phyloP scores from a whole-genome alignment of 2,888 invertebrate species.

The Mimachlamys varia region DNA sequence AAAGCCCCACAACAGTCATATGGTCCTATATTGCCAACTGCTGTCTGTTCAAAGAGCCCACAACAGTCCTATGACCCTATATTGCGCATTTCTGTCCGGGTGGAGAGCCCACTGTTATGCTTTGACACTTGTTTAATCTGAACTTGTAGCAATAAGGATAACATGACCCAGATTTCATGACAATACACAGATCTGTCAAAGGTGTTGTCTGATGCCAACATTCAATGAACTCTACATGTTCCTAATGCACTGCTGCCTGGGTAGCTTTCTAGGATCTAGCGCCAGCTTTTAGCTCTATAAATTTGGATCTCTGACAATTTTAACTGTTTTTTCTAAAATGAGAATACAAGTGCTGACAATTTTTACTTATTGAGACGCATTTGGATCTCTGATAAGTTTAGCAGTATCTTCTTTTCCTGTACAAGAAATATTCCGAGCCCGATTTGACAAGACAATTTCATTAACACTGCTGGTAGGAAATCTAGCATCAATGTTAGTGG shows the following conservation, averaged over 20 bases:
- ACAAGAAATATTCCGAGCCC: not conserved
- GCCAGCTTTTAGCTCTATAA: not conserved
- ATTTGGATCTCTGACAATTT: constrained; percentile 24
- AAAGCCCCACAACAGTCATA: too few species aligned
- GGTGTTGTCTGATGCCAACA: not conserved
- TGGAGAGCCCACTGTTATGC: too few species aligned
- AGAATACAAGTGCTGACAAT: not conserved
- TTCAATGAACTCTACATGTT: not conserved
- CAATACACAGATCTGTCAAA: not conserved
- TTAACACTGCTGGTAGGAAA: not conserved
- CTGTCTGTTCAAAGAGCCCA: too few species aligned
- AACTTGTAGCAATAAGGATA: not conserved
- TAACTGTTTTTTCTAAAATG: not conserved
- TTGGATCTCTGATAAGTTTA: not conserved
- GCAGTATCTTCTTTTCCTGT: not conserved
- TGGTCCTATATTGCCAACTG: too few species aligned
- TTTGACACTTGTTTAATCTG: too few species aligned
- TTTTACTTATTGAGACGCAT: not conserved
- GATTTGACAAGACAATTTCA: not conserved
- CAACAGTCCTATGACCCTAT: too few species aligned
- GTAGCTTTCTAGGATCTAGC: not conserved
- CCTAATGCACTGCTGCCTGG: not conserved
- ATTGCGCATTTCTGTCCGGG: too few species aligned
- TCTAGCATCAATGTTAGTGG: not conserved
- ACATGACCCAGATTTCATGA: not conserved